Conservation (phyloP, 1,140 invertebrate species). For the Arion vulgaris region DNA sequence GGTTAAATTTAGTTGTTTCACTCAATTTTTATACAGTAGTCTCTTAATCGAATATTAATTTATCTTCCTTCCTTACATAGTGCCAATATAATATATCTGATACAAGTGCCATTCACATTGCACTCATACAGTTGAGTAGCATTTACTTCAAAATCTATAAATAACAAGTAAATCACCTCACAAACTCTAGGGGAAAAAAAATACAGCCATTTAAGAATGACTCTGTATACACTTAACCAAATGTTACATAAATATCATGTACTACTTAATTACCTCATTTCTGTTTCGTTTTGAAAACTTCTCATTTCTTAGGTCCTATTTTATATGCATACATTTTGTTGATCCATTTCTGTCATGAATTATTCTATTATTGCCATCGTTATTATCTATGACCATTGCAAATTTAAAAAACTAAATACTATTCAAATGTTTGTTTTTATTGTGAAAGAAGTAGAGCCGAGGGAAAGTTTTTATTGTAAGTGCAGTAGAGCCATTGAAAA, state of each 20-base stretch:
- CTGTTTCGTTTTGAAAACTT: not conserved
- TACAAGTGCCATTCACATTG: too few relatives aligned
- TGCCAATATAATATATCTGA: too few relatives aligned
- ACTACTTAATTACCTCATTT: conserved; percentile 1
- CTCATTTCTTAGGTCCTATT: not conserved
- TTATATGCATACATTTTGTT: not conserved
- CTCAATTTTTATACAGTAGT: too few relatives aligned
- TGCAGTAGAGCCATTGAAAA: too few relatives aligned
- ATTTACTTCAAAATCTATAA: too few relatives aligned
- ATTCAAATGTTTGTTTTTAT: not conserved
- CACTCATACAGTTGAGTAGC: too few relatives aligned
- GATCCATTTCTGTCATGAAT: not conserved
- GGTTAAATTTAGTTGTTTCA: too few relatives aligned
- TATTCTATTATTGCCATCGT: not conserved
- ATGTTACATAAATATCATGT: not conserved
- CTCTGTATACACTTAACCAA: not conserved
- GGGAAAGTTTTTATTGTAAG: too few relatives aligned
- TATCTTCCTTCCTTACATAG: too few relatives aligned
- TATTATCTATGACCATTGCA: not conserved
- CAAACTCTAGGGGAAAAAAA: too few relatives aligned
- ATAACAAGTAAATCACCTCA: too few relatives aligned
- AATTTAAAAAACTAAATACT: not conserved
- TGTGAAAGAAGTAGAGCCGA: not conserved
- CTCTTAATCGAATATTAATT: too few relatives aligned
- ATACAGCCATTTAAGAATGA: not conserved